A percentile compares a stretch with the other conserved stretches of the same genome.
Evolutionary conservation across 2,888 invertebrate species (phyloP).

Genomic region (Zaprionus bogoriensis): DNA sequence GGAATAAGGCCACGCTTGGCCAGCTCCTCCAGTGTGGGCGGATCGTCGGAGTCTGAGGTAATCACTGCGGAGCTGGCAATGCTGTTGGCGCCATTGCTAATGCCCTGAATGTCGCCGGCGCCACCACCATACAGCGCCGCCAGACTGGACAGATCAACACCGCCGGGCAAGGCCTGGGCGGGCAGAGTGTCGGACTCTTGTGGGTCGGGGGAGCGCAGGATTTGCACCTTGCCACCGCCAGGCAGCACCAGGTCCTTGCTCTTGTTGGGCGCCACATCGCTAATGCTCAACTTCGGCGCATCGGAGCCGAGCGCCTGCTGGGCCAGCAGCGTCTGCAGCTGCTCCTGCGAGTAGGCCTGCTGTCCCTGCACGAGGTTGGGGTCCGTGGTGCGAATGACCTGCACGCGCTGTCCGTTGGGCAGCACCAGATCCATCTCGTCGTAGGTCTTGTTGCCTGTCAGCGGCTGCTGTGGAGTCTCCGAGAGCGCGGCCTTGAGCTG

Average conservation of each 20-base stretch:
- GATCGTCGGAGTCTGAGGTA: conserved; percentile 84
- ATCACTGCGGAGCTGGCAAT: conserved; percentile 83
- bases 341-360: conserved; percentile 81
- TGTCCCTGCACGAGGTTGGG: conserved; percentile 87
- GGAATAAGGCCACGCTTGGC: conserved; percentile 90
- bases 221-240: conserved; percentile 90
- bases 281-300: conserved; percentile 64
- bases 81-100: conserved; percentile 77
- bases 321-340: conserved; percentile 83
- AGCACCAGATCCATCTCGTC: conserved; percentile 89
- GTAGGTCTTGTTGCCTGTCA: conserved; percentile 86
- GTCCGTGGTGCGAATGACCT: conserved; percentile 88
- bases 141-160: conserved; percentile 79
- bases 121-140: conserved; percentile 79
- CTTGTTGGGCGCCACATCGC: conserved; percentile 75
- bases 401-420: conserved; percentile 89
- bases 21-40: conserved; percentile 89
- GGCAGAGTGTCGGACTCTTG: conserved; percentile 84
- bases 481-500: conserved; percentile 89
- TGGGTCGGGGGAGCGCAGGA: conserved; percentile 87
- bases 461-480: conserved; percentile 87
- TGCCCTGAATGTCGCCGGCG: conserved; percentile 67
- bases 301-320: conserved; percentile 63
- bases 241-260: conserved; percentile 88
- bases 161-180: conserved; percentile 67